Conservation (phyloP, 2,797 vertebrate genomes). For the Pseudochromis fuscus region DNA sequence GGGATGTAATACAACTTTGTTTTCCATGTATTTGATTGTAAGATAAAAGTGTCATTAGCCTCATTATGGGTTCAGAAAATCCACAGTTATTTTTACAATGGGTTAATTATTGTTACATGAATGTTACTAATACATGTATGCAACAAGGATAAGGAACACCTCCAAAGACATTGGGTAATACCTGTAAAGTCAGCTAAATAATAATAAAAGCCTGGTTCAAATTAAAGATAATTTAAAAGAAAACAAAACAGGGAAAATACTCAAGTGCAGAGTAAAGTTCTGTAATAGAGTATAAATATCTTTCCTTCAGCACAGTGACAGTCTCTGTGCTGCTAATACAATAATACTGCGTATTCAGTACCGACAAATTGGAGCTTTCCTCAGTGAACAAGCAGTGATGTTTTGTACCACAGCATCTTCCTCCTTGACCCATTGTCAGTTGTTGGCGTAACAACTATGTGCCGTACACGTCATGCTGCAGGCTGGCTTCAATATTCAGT, state of each 20-base stretch:
- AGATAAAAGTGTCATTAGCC: neutral
- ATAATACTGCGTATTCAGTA: constrained; percentile 11
- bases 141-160: constrained; percentile 35
- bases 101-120: constrained; percentile 22
- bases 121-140: constrained; percentile 22
- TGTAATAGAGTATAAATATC: constrained; percentile 34
- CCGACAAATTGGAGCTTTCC: constrained; percentile 9
- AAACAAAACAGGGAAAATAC: constrained; percentile 22
- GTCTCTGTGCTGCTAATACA: constrained; percentile 33
- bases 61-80: constrained; percentile 3
- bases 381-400: constrained; percentile 22
- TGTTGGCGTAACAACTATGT: constrained; percentile 33
- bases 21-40: constrained; percentile 17
- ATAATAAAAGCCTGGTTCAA: constrained; percentile 20
- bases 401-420: constrained; percentile 27
- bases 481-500: constrained; percentile 37
- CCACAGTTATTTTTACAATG: constrained; percentile 8
- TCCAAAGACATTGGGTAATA: constrained; percentile 18
- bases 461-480: constrained; percentile 50
- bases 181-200: constrained; percentile 9
- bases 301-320: constrained; percentile 49
- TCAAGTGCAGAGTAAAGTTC: constrained; percentile 25
- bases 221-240: constrained; percentile 12
- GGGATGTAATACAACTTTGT: constrained; percentile 5
- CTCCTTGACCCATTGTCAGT: constrained; percentile 28